Conservation (phyloP, 2,797 vertebrate genomes). For the Etheostoma nigrum region DNA sequence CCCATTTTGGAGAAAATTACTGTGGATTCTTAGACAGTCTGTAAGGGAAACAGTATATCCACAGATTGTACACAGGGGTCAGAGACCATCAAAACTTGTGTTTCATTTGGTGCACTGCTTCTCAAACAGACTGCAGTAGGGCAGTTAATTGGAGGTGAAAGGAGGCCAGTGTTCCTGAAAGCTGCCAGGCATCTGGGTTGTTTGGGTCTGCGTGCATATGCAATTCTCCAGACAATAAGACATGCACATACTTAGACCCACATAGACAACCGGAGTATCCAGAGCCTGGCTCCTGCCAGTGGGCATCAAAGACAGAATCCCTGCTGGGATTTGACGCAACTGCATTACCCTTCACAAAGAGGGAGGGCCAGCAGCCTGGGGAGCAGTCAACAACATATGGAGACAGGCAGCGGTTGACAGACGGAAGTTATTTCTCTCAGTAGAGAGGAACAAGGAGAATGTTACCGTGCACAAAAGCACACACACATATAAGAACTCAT, state of each 20-base stretch:
- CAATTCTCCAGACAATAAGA: conserved; percentile 52
- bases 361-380: conserved; percentile 23
- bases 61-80: background rate
- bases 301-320: conserved; percentile 59
- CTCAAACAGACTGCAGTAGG: conserved; percentile 44
- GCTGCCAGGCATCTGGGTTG: conserved; percentile 42
- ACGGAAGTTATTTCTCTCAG: conserved; percentile 35
- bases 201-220: conserved; percentile 29
- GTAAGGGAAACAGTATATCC: conserved; percentile 14
- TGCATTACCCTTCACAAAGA: conserved; percentile 48
- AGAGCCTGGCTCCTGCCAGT: conserved; percentile 39
- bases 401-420: conserved; percentile 48
- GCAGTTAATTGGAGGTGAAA: conserved; percentile 49
- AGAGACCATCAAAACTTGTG: conserved; percentile 5
- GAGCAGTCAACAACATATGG: conserved; percentile 52
- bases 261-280: conserved; percentile 24
- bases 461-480: conserved; percentile 14
- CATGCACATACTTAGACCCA: conserved; percentile 39
- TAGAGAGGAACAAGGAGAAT: conserved; percentile 6
- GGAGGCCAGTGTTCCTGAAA: conserved; percentile 50
- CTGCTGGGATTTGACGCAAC: conserved; percentile 60
- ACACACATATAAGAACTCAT: background rate
- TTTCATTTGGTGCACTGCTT: conserved; percentile 52
- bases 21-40: conserved; percentile 2
- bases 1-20: conserved; percentile 28